Base-by-base conservation (phyloP, 2,113 vertebrate species). In the Xiphophorus couchianus region DNA sequence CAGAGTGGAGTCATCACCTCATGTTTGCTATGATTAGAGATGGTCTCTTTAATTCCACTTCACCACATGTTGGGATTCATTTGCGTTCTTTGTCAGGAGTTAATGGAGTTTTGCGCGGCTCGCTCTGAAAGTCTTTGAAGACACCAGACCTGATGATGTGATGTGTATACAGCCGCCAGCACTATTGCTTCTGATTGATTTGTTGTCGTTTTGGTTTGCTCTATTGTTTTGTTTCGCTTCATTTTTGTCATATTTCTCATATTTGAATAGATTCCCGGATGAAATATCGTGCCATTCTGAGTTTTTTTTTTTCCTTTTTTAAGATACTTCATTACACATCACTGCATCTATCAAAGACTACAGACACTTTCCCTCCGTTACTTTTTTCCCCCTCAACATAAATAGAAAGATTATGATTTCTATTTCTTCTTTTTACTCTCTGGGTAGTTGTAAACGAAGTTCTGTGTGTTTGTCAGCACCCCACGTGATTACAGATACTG, bases 1-100 rank as follows among this genome's bases (percentile, higher is more conserved):
- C 92, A 88, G 93, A 95, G 95, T 75, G 63, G 72, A 80, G 67
- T 96, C 96, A 95, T 97, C 96, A 96, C 96, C 96, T 96, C 77
- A 91, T 96, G 95, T 92, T 98, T 97, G 96, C 97, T 96, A 97
- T 97, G 97, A 97, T 98, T 97, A 98, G 96, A 97, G 96, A 94
- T 96, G 95, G 96, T 96, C 86, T 96, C 96, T 97, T 97, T 98
- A 99, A 97, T 98, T 97, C 96, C 96, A 94, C 96, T 96, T 96
- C 96, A 95, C 96, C 98, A 97, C 97, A 97, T 97, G 96, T 97
- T 95, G 96, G 95, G 96, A 98, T 98, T 97, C 97, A 98, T 98
- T 98, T 99, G 97, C 97, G 97, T 97, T 98, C 96, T 98, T 98
- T 98, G 97, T 98, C 96, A 97, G 96, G 97, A 98, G 97, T 98